Percentiles rank a stretch among this genome's conserved stretches.
These are phyloP conservation scores for Metopolophium dirhodum DNA, from an alignment of 1,140 invertebrate species.

Conservation along the genomic window DNA sequence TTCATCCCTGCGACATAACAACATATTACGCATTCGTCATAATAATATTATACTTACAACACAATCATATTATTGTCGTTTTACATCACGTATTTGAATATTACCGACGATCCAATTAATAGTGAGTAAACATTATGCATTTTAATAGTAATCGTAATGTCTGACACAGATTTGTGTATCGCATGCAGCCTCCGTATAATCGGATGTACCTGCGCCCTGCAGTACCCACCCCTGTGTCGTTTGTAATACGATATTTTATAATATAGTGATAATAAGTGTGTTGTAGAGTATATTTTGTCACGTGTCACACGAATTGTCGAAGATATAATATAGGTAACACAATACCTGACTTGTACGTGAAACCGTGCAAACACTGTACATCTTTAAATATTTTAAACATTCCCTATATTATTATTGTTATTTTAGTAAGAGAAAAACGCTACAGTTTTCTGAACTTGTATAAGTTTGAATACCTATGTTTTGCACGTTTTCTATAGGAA, in stretches of 20 bases:
- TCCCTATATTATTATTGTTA: too few species aligned
- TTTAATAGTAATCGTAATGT: background rate
- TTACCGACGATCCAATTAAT: background rate
- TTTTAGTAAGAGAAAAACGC: background rate
- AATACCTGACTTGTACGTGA: background rate
- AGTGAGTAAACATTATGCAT: background rate
- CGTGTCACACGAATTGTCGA: background rate
- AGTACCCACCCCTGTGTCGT: background rate
- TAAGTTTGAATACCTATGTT: background rate
- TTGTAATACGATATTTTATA: background rate
- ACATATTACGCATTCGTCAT: background rate
- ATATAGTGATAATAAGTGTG: background rate
- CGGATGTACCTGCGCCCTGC: too few species aligned
- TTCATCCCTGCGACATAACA: background rate
- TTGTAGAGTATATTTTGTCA: background rate
- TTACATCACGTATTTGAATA: background rate
- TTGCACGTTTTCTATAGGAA: background rate
- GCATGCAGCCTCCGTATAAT: background rate
- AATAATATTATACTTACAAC: background rate
- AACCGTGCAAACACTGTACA: background rate
- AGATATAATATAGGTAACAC: background rate
- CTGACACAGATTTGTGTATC: background rate
- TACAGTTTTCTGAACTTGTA: background rate
- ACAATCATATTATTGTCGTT: background rate
- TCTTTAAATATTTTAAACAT: background rate